Evolutionary conservation across 2,888 invertebrate species (phyloP).

Genomic region (Rhagonycha fulva): DNA sequence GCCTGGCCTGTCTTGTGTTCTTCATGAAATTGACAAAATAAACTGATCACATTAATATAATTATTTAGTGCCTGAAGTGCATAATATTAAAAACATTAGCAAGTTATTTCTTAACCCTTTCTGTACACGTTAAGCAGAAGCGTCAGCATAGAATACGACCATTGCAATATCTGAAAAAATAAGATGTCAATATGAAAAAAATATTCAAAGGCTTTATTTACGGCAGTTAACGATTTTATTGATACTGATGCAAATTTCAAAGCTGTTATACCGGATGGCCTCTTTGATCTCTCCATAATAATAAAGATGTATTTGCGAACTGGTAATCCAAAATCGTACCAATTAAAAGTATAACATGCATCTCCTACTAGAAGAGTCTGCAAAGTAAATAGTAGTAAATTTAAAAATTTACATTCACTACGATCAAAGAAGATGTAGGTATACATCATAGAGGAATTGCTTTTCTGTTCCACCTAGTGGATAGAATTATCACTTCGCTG

Average conservation of each 20-base stretch:
- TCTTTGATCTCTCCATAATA: not conserved
- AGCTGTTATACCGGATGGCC: not conserved
- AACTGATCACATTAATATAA: not conserved
- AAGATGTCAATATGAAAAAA: not conserved
- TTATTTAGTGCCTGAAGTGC: not conserved
- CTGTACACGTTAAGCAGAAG: not conserved
- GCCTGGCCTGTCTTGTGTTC: too few relatives aligned
- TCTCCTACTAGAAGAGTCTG: not conserved
- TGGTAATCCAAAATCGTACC: not conserved
- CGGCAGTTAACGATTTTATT: not conserved
- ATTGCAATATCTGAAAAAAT: not conserved
- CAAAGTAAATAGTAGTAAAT: not conserved
- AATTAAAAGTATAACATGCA: not conserved
- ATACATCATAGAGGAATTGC: too few relatives aligned
- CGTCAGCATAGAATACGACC: not conserved
- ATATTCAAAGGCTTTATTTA: not conserved
- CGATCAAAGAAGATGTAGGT: too few relatives aligned
- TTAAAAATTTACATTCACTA: too few relatives aligned
- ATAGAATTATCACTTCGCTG: too few relatives aligned
- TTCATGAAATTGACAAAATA: not conserved
- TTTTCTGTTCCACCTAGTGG: too few relatives aligned
- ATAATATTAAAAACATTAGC: not conserved
- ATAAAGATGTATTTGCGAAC: not conserved
- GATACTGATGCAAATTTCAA: not conserved
- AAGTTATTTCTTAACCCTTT: not conserved